phyloP scores from a whole-genome alignment of 2,797 vertebrate species.

The Pristis pectinata region DNA sequence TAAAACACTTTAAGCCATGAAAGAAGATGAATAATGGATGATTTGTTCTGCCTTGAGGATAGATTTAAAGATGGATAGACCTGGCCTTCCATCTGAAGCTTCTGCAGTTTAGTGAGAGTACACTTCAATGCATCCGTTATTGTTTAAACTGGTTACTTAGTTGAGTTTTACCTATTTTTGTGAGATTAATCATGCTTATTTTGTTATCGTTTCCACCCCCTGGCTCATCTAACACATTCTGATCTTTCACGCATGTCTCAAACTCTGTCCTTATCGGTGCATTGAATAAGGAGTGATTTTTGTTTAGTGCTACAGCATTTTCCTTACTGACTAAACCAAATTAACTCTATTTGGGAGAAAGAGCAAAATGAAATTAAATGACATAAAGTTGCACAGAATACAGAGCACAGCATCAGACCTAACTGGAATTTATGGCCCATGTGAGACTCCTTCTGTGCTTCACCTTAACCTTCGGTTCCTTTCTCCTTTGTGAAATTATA shows the following conservation, averaged over 20 bases:
- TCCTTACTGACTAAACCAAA: background rate
- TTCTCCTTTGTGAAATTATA: background rate
- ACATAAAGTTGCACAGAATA: too few relatives aligned
- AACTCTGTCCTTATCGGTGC: background rate
- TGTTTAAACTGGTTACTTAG: background rate
- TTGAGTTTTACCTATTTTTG: background rate
- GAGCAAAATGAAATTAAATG: background rate
- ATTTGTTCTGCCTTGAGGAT: background rate
- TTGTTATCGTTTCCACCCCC: too few relatives aligned
- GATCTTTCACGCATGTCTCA: background rate
- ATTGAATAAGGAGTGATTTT: background rate
- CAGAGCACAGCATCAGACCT: background rate
- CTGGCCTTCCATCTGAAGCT: background rate
- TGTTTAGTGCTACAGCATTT: background rate
- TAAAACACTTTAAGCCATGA: background rate
- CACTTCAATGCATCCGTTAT: background rate
- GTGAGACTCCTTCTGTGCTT: background rate
- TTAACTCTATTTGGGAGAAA: background rate
- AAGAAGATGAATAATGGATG: background rate
- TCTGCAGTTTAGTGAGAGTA: background rate
- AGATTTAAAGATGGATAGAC: background rate
- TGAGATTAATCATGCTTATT: background rate
- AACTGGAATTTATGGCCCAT: background rate
- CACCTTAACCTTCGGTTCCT: background rate
- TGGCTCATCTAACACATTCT: background rate